These are phyloP conservation scores for Pseudorhiza aurosa DNA, from an alignment of 30 jellyfish, hydroid and myxozoan genomes.

Conservation along the genomic window DNA sequence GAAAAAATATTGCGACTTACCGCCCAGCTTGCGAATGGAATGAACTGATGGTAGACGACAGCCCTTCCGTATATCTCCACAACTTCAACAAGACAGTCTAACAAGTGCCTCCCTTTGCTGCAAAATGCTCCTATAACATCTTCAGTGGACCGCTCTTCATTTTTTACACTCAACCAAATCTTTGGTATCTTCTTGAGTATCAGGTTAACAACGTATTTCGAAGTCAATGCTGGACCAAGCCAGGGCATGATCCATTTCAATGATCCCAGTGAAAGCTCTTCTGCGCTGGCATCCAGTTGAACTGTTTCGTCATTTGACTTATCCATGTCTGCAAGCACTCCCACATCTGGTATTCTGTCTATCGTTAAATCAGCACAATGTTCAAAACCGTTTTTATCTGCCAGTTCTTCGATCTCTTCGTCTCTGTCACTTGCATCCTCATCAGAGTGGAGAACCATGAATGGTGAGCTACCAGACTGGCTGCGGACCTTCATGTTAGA, in stretches of 20 bases:
- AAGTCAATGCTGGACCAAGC: conserved; percentile 90
- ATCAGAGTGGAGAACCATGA: conserved; percentile 56
- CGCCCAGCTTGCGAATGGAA: conserved; percentile 63
- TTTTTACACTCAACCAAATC: conserved; percentile 45
- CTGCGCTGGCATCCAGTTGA: conserved; percentile 9
- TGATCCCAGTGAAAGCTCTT: conserved; percentile 47
- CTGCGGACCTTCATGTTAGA: conserved; percentile 17
- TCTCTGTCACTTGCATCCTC: conserved; percentile 32
- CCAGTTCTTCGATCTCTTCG: background rate
- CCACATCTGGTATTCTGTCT: conserved; percentile 44
- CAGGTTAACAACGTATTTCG: conserved; percentile 60
- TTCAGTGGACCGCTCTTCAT: conserved; percentile 14
- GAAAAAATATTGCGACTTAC: conserved; percentile 80
- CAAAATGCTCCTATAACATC: conserved; percentile 6
- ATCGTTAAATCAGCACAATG: conserved; percentile 8
- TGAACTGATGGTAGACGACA: conserved; percentile 61
- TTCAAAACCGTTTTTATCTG: conserved; percentile 5
- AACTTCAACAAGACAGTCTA: conserved; percentile 85
- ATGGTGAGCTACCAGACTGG: conserved; percentile 57
- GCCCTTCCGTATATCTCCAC: conserved; percentile 78
- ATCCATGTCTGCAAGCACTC: conserved; percentile 24
- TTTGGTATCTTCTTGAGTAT: conserved; percentile 79
- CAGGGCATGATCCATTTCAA: conserved; percentile 88
- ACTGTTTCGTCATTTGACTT: background rate
- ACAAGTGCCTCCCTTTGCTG: conserved; percentile 19